Evolutionary conservation across 2,888 invertebrate genomes (phyloP).

Genomic region (Melanchra persicariae): DNA sequence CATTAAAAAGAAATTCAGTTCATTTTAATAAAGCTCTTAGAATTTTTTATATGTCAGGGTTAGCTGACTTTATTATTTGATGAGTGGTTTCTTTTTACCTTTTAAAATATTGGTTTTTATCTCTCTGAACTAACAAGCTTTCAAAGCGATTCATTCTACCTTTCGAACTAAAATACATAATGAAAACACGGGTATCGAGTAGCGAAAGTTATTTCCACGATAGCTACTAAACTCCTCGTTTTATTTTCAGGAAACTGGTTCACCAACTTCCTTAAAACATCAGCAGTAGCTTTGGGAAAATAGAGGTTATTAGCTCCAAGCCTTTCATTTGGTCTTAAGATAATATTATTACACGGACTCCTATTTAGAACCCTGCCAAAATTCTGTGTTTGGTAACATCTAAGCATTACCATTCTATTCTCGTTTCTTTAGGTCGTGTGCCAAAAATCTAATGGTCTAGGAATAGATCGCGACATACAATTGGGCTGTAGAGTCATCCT

Average conservation of each 20-base stretch:
- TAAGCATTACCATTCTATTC: constrained; percentile 12
- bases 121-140: constrained; percentile 1
- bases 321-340: constrained; percentile 38
- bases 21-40: background rate
- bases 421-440: constrained; percentile 14
- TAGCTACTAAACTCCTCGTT: constrained; percentile 54
- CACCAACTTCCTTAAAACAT: constrained; percentile 33
- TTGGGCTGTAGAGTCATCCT: background rate
- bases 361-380: constrained; percentile 34
- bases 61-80: background rate
- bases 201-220: constrained; percentile 44
- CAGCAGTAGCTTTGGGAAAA: constrained; percentile 31
- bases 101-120: background rate
- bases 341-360: constrained; percentile 31
- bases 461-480: constrained; percentile 21
- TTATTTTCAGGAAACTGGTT: constrained; percentile 51
- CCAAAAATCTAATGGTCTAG: constrained; percentile 45
- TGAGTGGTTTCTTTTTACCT: background rate
- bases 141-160: constrained; percentile 31
- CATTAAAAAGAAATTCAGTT: constrained; percentile 7
- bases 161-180: constrained; percentile 46
- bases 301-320: constrained; percentile 22
- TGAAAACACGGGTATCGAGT: constrained; percentile 41
- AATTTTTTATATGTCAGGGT: constrained; percentile 1
- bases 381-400: constrained; percentile 17